These are phyloP conservation scores for Gobio occitaniae DNA, from an alignment of 2,797 vertebrate species.

Conservation along the genomic window DNA sequence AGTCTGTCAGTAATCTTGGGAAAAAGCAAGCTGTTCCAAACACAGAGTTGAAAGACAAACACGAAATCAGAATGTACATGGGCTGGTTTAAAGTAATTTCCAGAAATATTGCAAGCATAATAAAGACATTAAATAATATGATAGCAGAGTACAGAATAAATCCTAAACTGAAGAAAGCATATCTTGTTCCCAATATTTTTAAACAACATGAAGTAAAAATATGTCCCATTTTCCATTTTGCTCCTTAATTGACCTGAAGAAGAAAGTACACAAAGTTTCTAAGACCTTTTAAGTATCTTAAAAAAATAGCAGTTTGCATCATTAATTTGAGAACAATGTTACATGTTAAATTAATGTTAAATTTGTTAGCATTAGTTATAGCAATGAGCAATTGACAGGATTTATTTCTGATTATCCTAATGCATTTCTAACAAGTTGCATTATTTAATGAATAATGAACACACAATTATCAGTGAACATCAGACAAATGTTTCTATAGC, in stretches of 20 bases:
- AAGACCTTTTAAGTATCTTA: not conserved
- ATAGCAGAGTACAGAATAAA: constrained; percentile 50
- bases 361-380: not conserved
- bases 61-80: constrained; percentile 59
- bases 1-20: constrained; percentile 52
- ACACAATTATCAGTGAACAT: not conserved
- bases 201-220: constrained; percentile 55
- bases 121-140: constrained; percentile 46
- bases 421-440: not conserved
- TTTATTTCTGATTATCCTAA: not conserved
- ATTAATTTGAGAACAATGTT: not conserved
- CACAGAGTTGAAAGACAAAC: constrained; percentile 56
- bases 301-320: not conserved
- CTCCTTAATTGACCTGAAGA: not conserved
- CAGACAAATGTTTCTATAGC: not conserved
- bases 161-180: constrained; percentile 44
- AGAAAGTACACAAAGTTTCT: not conserved
- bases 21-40: constrained; percentile 57
- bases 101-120: constrained; percentile 51
- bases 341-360: not conserved
- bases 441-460: not conserved
- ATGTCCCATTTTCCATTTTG: constrained; percentile 53
- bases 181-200: constrained; percentile 44
- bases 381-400: not conserved
- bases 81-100: constrained; percentile 53